Evolutionary conservation across 2,113 vertebrate species (phyloP).

Genomic region (Rattus rattus): DNA sequence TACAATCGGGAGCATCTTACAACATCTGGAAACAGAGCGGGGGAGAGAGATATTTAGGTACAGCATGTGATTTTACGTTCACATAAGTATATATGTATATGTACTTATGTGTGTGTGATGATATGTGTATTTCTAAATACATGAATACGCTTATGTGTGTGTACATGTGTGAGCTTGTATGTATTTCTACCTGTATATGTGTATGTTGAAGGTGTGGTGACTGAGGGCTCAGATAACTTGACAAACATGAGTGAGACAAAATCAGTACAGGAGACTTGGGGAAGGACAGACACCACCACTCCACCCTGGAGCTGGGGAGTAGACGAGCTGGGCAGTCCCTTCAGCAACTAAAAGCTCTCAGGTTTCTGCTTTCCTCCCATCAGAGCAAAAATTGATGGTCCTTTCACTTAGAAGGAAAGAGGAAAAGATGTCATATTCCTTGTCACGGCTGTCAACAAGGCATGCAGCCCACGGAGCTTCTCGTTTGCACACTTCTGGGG

Average conservation of each 20-base stretch:
- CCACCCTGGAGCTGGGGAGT: too few species aligned
- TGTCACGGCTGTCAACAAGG: rapidly evolving
- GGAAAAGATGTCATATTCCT: background rate
- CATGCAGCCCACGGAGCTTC: rapidly evolving
- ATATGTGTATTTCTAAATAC: background rate
- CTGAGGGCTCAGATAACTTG: too few species aligned
- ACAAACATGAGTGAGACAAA: background rate
- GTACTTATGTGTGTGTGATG: background rate
- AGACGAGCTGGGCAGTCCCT: background rate
- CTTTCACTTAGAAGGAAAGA: background rate
- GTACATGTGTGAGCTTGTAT: background rate
- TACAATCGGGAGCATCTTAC: background rate
- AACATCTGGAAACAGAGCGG: too few species aligned
- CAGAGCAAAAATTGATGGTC: background rate
- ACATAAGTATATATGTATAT: background rate
- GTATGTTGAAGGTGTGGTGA: too few species aligned
- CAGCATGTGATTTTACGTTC: background rate
- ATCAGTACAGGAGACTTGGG: background rate
- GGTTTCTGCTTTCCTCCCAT: background rate
- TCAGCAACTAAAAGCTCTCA: background rate
- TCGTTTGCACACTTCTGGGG: background rate
- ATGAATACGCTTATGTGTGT: background rate
- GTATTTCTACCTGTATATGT: background rate
- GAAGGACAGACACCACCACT: background rate
- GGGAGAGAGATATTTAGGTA: background rate